These are phyloP conservation scores for Oceanodroma tethys DNA, from an alignment of 2,113 vertebrate species.

Conservation along the genomic window DNA sequence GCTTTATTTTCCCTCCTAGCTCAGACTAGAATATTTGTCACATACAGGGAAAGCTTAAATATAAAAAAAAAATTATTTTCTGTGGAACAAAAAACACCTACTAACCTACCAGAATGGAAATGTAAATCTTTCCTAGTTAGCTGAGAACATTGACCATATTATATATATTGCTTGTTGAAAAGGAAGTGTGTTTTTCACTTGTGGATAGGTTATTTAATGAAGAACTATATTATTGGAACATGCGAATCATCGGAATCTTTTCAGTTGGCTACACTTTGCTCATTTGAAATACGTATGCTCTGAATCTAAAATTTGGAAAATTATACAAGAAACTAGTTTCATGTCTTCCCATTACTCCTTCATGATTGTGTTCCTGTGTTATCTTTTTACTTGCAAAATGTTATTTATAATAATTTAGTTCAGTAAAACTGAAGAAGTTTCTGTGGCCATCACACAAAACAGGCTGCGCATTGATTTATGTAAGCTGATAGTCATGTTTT, in stretches of 20 bases:
- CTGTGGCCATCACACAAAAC: background rate
- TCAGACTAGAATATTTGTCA: conserved; percentile 45
- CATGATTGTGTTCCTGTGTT: background rate
- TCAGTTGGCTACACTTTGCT: conserved; percentile 51
- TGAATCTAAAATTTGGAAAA: conserved; percentile 65
- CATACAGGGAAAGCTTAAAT: conserved; percentile 12
- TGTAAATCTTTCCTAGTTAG: conserved; percentile 64
- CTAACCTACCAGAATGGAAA: conserved; percentile 63
- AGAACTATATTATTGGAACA: conserved; percentile 61
- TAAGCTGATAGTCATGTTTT: background rate
- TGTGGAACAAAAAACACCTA: conserved; percentile 59
- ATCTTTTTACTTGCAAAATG: conserved; percentile 5
- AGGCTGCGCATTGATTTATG: background rate
- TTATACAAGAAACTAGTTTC: conserved; percentile 32
- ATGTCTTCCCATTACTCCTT: conserved; percentile 18
- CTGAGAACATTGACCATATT: conserved; percentile 53
- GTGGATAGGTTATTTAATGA: conserved; percentile 66
- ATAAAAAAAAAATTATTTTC: conserved; percentile 34
- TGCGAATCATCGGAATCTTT: conserved; percentile 62
- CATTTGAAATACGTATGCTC: conserved; percentile 62
- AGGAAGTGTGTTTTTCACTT: conserved; percentile 59
- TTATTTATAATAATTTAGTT: background rate
- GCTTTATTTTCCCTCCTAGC: conserved; percentile 28
- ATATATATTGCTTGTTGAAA: conserved; percentile 64
- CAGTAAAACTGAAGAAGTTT: background rate